A percentile compares a stretch with the other conserved stretches of the same genome.
Conservation (phyloP, 2,888 invertebrate species). For the Leucophenga maculata region DNA sequence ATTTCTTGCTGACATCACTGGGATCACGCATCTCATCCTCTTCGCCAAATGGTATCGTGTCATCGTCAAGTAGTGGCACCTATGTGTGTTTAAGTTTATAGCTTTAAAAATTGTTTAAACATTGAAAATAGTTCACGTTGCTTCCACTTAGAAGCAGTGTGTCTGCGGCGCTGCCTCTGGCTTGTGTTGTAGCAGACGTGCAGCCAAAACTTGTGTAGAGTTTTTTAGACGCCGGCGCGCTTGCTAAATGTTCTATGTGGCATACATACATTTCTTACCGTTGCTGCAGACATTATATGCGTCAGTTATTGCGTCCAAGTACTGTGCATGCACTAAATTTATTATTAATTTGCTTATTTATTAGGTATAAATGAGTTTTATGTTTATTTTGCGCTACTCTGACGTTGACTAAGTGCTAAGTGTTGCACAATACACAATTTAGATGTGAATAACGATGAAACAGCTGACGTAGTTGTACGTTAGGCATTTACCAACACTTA, state of each 20-base stretch:
- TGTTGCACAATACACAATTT: not conserved
- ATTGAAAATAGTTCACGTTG: not conserved
- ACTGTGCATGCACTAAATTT: constrained; percentile 10
- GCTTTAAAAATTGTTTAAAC: constrained; percentile 28
- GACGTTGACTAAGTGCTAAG: constrained; percentile 3
- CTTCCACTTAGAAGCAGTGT: not conserved
- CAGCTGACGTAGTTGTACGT: too few relatives aligned
- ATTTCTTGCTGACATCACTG: constrained; percentile 60
- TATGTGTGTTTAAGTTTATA: constrained; percentile 71
- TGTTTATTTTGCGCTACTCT: constrained; percentile 18
- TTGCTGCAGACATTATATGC: constrained; percentile 67
- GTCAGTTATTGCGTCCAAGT: constrained; percentile 6
- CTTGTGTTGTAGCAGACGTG: not conserved
- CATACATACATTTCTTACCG: constrained; percentile 73
- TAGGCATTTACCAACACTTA: not conserved
- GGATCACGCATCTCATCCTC: constrained; percentile 77
- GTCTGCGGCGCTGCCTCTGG: not conserved
- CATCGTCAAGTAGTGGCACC: constrained; percentile 90
- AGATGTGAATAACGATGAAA: too few relatives aligned
- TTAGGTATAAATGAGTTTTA: not conserved
- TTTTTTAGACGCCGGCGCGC: not conserved
- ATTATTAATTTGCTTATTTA: constrained; percentile 27
- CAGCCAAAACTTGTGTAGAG: not conserved
- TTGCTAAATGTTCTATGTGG: constrained; percentile 42
- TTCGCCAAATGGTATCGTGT: constrained; percentile 89